phyloP scores from a whole-genome alignment of 2,888 invertebrate genomes.

The Limenitis camilla region DNA sequence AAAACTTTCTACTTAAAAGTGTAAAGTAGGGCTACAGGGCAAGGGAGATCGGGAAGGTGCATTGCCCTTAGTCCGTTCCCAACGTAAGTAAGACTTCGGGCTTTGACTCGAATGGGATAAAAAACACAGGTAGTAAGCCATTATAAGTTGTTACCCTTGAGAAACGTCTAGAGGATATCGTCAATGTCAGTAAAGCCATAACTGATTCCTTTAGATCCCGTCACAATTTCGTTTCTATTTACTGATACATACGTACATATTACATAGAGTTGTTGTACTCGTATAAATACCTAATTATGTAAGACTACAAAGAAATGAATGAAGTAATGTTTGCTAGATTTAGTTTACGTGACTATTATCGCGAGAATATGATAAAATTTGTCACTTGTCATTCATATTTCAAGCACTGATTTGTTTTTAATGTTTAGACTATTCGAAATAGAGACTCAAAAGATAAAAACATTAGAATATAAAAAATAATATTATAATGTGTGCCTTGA shows the following conservation, averaged over 20 bases:
- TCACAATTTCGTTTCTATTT: slow-evolving; percentile 15
- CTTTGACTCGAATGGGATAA: slow-evolving; percentile 64
- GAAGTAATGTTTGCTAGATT: neutral
- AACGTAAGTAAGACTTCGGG: slow-evolving; percentile 57
- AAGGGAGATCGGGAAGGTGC: slow-evolving; percentile 70
- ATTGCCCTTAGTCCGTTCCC: slow-evolving; percentile 65
- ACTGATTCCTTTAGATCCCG: slow-evolving; percentile 7
- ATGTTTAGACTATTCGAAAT: too few relatives aligned
- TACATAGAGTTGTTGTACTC: neutral
- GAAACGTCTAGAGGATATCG: slow-evolving; percentile 59
- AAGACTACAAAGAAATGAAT: neutral
- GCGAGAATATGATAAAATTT: neutral
- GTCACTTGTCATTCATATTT: neutral
- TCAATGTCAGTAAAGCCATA: slow-evolving; percentile 16
- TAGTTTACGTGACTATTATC: neutral
- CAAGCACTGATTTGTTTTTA: too few relatives aligned
- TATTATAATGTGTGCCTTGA: too few relatives aligned
- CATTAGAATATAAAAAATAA: too few relatives aligned
- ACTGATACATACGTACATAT: neutral
- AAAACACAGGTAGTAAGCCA: slow-evolving; percentile 69
- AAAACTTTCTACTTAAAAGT: slow-evolving; percentile 54
- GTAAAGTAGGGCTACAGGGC: slow-evolving; percentile 72
- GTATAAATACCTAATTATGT: neutral
- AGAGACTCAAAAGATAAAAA: too few relatives aligned
- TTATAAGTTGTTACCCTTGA: slow-evolving; percentile 68